These are phyloP conservation scores for Drosophila takahashii DNA, from an alignment of 1,140 invertebrate genomes.

Conservation along the genomic window DNA sequence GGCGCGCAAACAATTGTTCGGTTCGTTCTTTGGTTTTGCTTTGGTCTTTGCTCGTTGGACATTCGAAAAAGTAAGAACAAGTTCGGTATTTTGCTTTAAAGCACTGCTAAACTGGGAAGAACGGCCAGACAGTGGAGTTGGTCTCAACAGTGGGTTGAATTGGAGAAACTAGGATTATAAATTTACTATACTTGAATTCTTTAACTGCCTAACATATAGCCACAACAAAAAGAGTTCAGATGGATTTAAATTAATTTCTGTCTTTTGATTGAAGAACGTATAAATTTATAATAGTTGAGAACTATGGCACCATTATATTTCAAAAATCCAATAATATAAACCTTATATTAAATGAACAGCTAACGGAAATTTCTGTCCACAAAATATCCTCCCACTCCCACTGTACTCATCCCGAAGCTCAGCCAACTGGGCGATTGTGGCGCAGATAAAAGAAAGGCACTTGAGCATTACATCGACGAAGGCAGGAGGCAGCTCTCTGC, in stretches of 20 bases:
- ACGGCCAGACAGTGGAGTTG: constrained; percentile 23
- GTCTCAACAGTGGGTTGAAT: constrained; percentile 28
- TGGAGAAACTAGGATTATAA: background rate
- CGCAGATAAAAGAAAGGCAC: constrained; percentile 80
- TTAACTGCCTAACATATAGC: background rate
- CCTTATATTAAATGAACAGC: no score
- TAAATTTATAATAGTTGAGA: no score
- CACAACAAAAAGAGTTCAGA: no score
- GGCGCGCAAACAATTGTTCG: constrained; percentile 78
- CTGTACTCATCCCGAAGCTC: constrained; percentile 16
- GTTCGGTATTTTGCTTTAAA: constrained; percentile 72
- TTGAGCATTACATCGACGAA: constrained; percentile 73
- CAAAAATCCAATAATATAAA: no score
- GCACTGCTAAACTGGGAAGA: constrained; percentile 50
- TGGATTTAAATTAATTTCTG: no score
- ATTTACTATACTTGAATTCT: background rate
- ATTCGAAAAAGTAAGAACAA: constrained; percentile 52
- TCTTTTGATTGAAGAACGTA: no score
- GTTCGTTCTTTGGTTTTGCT: constrained; percentile 55
- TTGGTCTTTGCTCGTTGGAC: constrained; percentile 35
- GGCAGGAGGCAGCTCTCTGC: constrained; percentile 34
- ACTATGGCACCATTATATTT: no score
- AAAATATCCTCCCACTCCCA: constrained; percentile 4
- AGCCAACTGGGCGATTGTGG: constrained; percentile 64
- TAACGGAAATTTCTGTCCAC: background rate